phyloP scores from a whole-genome alignment of 2,888 invertebrate species.

The Stenolophus ochropezus region DNA sequence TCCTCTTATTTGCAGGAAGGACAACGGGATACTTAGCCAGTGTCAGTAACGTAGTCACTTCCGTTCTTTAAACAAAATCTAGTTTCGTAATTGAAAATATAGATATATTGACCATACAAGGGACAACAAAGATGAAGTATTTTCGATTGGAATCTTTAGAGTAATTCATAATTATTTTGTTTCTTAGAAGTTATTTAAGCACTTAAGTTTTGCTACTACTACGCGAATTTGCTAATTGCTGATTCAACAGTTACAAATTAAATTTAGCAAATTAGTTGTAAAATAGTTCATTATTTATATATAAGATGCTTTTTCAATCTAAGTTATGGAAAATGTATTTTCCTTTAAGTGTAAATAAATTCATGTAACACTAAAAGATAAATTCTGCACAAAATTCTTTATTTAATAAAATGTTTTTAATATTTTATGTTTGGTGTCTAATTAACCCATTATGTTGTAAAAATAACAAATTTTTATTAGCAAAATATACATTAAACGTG shows the following conservation, averaged over 20 bases:
- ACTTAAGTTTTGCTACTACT: constrained; percentile 28
- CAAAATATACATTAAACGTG: constrained; percentile 44
- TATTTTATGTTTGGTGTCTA: constrained; percentile 46
- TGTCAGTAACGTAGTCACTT: no score
- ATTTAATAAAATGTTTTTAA: constrained; percentile 57
- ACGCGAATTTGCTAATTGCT: constrained; percentile 3
- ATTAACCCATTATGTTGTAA: constrained; percentile 23
- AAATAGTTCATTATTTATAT: constrained; percentile 21
- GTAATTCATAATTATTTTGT: not conserved
- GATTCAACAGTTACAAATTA: constrained; percentile 25
- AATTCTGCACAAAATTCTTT: constrained; percentile 48
- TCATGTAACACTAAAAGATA: constrained; percentile 38
- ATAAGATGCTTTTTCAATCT: constrained; percentile 30
- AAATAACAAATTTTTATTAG: constrained; percentile 45
- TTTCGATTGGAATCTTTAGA: constrained; percentile 5
- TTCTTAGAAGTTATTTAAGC: not conserved
- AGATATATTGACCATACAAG: constrained; percentile 49
- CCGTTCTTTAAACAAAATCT: not conserved
- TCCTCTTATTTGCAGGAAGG: no score
- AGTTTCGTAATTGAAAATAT: constrained; percentile 7
- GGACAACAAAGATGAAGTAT: constrained; percentile 29
- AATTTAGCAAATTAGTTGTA: constrained; percentile 3
- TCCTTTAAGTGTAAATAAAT: constrained; percentile 49
- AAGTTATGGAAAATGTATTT: constrained; percentile 5
- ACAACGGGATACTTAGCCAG: no score